Percentiles rank a stretch among this genome's conserved stretches.
Evolutionary conservation across 2,888 invertebrate species (phyloP).

Genomic region (Steinernema scapterisci): DNA sequence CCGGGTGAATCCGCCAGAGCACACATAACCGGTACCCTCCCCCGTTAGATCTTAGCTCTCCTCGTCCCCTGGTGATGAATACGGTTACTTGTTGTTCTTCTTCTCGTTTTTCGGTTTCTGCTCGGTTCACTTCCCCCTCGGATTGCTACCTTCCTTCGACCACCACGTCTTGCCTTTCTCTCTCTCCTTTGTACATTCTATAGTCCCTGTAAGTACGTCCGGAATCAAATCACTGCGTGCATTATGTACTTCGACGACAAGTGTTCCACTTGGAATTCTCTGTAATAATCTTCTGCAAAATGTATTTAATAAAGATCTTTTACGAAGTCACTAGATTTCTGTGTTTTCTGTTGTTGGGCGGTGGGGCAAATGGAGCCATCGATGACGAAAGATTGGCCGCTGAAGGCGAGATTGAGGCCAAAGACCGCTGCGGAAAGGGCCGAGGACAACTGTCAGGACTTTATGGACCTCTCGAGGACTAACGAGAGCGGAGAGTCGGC

Average conservation of each 20-base stretch:
- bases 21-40: conserved; percentile 1
- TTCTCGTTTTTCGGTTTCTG: not conserved
- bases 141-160: not conserved
- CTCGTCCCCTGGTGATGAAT: conserved; percentile 11
- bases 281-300: conserved; percentile 14
- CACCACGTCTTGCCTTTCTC: not conserved
- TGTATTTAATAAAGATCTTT: conserved; percentile 19
- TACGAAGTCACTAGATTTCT: not conserved
- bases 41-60: not conserved
- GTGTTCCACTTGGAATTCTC: conserved; percentile 11
- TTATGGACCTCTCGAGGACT: too few relatives aligned
- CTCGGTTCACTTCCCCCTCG: conserved; percentile 23
- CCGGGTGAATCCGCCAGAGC: conserved; percentile 14
- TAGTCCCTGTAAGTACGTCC: not conserved
- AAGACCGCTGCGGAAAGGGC: not conserved
- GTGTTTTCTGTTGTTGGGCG: not conserved
- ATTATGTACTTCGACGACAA: conserved; percentile 1
- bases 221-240: conserved; percentile 16
- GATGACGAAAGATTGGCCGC: not conserved
- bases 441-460: not conserved
- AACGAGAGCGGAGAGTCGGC: too few relatives aligned
- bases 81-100: conserved; percentile 24
- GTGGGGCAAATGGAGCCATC: not conserved
- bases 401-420: not conserved
- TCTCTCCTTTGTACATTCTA: not conserved